These are phyloP conservation scores for Pogonocherus hispidulus DNA, from an alignment of 2,888 invertebrate genomes.

Conservation along the genomic window DNA sequence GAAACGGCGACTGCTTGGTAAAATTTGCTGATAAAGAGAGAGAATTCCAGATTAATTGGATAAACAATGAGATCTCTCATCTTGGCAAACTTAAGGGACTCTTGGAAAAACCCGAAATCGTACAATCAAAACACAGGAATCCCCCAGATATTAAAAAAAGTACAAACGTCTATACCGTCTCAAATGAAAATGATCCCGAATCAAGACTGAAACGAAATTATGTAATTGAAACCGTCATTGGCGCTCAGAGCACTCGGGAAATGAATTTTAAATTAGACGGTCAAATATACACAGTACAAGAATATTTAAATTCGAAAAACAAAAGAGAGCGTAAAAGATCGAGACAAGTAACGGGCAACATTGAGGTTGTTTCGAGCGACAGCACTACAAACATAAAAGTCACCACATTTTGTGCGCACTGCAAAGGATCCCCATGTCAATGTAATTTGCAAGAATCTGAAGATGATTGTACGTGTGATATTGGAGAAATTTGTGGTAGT, in stretches of 20 bases:
- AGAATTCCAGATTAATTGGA: conserved; percentile 72
- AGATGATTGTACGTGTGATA: neutral
- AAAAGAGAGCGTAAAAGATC: neutral
- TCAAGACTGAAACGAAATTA: conserved; percentile 47
- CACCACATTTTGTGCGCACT: conserved; percentile 43
- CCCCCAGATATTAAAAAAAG: conserved; percentile 49
- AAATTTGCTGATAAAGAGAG: conserved; percentile 70
- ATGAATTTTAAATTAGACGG: conserved; percentile 46
- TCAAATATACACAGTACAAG: conserved; percentile 43
- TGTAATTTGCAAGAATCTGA: neutral
- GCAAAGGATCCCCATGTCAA: conserved; percentile 6
- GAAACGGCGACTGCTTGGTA: conserved; percentile 56
- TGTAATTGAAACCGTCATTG: conserved; percentile 53
- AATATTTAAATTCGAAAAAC: conserved; percentile 11
- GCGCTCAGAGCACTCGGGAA: conserved; percentile 20
- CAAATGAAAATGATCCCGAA: conserved; percentile 24
- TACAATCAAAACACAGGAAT: neutral
- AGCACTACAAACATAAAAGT: conserved; percentile 55
- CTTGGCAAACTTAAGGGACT: conserved; percentile 70
- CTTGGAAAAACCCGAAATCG: conserved; percentile 55
- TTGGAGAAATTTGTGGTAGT: neutral
- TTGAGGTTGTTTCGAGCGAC: conserved; percentile 51
- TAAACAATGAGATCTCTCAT: conserved; percentile 73
- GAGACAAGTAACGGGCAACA: conserved; percentile 47
- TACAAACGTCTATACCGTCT: conserved; percentile 59